These are phyloP conservation scores for Sebastes glaucus DNA, from an alignment of 2,797 vertebrate genomes.

Conservation along the genomic window DNA sequence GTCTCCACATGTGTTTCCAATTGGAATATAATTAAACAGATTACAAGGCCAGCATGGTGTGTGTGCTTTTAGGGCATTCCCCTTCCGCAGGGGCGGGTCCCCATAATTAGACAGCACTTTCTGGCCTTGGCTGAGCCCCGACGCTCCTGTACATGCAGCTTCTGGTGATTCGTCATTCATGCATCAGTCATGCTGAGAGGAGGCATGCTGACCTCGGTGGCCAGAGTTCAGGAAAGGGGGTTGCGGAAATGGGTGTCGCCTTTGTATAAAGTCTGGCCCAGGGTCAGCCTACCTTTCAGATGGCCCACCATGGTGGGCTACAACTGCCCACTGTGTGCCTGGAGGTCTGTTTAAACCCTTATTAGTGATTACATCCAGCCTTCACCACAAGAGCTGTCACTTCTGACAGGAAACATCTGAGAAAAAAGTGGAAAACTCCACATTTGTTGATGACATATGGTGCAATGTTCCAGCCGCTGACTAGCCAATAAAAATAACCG, in stretches of 20 bases:
- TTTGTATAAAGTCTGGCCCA: constrained; percentile 32
- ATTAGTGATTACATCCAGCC: constrained; percentile 22
- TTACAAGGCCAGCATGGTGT: constrained; percentile 66
- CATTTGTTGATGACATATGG: neutral
- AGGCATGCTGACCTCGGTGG: constrained; percentile 48
- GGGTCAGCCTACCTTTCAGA: constrained; percentile 30
- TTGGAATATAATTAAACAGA: constrained; percentile 74
- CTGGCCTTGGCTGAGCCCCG: constrained; percentile 59
- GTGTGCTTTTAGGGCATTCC: constrained; percentile 67
- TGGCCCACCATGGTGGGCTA: constrained; percentile 29
- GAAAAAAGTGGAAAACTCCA: constrained; percentile 4
- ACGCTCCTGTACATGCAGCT: constrained; percentile 56
- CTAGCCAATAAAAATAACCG: neutral
- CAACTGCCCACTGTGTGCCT: constrained; percentile 28
- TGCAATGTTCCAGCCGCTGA: neutral
- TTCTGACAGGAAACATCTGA: constrained; percentile 11
- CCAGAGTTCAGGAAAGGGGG: constrained; percentile 35
- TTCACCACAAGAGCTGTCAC: constrained; percentile 20
- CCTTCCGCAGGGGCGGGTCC: constrained; percentile 71
- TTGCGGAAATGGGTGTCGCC: constrained; percentile 16
- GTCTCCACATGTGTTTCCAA: constrained; percentile 71
- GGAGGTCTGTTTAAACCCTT: constrained; percentile 41
- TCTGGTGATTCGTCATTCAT: constrained; percentile 71
- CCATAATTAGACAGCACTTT: constrained; percentile 73
- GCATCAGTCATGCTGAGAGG: constrained; percentile 64